Evolutionary conservation across 2,888 invertebrate species (phyloP), one percentile per base, ranked within the genome.

Genomic region (Papilio protenor): DNA sequence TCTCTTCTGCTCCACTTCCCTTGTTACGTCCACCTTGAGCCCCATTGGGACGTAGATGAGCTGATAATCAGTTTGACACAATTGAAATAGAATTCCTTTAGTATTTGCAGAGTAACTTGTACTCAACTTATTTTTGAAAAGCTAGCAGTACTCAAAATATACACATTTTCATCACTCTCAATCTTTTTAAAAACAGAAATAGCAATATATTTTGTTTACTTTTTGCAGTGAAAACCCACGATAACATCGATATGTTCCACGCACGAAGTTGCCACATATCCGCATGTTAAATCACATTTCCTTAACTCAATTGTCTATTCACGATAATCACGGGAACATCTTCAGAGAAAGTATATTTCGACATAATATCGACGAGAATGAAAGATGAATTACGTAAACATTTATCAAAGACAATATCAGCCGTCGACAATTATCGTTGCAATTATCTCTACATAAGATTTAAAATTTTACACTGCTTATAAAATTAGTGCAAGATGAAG

Each of bases 291-390:
- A 77, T 61, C 70, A 74, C 57, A 70, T 49, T 59, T 77, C 69
- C 40, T 70, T 27, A 8, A 69, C 55, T 47, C 57, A 70, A 74
- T 77, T 77, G 77, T 77, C 74, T 74, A 49, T 77, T 77, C 59
- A 73, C 52, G 47, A 40, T 70, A 69, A 77, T 33, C n/a, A 70
- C 40, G 40, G 70, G 74, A 74, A 74, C n/a, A n/a, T 21, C 23
- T 21, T 16, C 14, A 70, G 49, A n/a, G 77, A 74, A 74, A 77
- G 77, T 74, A 57, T 40, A 61, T 77, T 27, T 49, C 40, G 72
- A 27, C 33, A 76, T 61, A 23, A 61, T 61, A 72, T 23, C 47
- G 45, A 69, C 21, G 14, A 69, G 1, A 66, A 40, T 40, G 40
- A 40, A 40, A 8, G 6, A 40, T 40, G 40, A 40, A 18, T 75